phyloP scores from a whole-genome alignment of 2,113 vertebrate species.

The Tonatia bakeri region DNA sequence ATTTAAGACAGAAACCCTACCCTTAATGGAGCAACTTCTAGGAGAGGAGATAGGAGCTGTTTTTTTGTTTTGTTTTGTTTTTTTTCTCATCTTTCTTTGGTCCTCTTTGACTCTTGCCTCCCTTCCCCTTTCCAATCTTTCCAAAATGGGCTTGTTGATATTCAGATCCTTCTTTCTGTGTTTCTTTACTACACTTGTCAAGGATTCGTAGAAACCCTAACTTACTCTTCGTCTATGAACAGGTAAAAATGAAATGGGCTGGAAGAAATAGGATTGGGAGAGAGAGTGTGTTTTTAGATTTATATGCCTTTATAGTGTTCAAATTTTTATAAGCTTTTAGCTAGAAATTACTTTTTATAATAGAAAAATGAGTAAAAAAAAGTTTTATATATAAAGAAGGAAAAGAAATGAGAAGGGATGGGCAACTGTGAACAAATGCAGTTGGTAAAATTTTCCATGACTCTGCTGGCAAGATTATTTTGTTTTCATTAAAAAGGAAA shows the following conservation, averaged over 20 bases:
- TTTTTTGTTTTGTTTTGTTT: neutral
- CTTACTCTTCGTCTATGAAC: neutral
- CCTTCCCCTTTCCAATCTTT: neutral
- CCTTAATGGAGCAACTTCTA: neutral
- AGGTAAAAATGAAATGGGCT: neutral
- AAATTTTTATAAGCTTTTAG: neutral
- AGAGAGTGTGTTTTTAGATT: neutral
- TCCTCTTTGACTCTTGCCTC: neutral
- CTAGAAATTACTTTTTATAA: slow-evolving; percentile 4
- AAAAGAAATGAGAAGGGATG: slow-evolving; percentile 27
- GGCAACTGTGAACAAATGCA: neutral
- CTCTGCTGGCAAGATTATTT: slow-evolving; percentile 40
- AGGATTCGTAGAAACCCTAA: neutral
- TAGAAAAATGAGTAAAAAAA: neutral
- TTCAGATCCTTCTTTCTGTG: neutral
- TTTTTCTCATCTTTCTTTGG: neutral
- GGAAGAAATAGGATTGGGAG: neutral
- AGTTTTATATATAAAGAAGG: neutral
- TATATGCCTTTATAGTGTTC: neutral
- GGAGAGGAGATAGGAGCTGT: neutral
- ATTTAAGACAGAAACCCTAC: neutral
- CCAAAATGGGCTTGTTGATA: neutral
- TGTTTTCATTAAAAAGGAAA: slow-evolving; percentile 21
- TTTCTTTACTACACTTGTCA: neutral
- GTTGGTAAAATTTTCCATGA: slow-evolving; percentile 44